Percentiles rank a stretch among this genome's conserved stretches.
Evolutionary conservation across 2,888 invertebrate species (phyloP).

Genomic region (Drosophila kambysellisi): DNA sequence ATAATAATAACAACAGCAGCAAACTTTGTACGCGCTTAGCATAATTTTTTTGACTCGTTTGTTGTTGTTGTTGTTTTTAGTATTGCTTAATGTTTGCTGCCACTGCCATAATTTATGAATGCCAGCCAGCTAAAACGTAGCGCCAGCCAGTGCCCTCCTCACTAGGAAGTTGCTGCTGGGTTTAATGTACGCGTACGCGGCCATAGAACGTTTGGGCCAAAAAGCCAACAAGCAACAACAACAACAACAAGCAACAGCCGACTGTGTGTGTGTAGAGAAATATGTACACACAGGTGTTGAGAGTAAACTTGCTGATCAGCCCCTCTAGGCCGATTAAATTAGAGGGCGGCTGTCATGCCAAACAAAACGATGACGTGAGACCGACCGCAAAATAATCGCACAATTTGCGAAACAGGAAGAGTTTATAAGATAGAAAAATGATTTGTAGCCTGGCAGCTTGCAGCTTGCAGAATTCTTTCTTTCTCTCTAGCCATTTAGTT

Average conservation of each 20-base stretch:
- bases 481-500: neutral
- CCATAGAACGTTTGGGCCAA: conserved; percentile 60
- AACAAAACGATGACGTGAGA: conserved; percentile 40
- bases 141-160: conserved; percentile 74
- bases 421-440: conserved; percentile 2
- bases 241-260: neutral
- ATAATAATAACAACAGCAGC: conserved; percentile 23
- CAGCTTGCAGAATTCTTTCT: neutral
- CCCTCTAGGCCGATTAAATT: conserved; percentile 35
- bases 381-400: conserved; percentile 21
- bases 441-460: neutral
- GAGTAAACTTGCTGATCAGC: conserved; percentile 30
- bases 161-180: conserved; percentile 66
- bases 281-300: conserved; percentile 50
- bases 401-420: conserved; percentile 30
- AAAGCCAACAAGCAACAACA: conserved; percentile 19
- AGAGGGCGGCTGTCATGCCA: conserved; percentile 14
- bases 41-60: conserved; percentile 55
- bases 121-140: conserved; percentile 66
- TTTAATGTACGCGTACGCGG: conserved; percentile 63
- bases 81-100: conserved; percentile 47
- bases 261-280: neutral
- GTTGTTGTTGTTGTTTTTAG: conserved; percentile 24
- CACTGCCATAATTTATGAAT: conserved; percentile 72
- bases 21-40: conserved; percentile 73